phyloP scores from a whole-genome alignment of 1,140 invertebrate species.

The Homarus americanus region DNA sequence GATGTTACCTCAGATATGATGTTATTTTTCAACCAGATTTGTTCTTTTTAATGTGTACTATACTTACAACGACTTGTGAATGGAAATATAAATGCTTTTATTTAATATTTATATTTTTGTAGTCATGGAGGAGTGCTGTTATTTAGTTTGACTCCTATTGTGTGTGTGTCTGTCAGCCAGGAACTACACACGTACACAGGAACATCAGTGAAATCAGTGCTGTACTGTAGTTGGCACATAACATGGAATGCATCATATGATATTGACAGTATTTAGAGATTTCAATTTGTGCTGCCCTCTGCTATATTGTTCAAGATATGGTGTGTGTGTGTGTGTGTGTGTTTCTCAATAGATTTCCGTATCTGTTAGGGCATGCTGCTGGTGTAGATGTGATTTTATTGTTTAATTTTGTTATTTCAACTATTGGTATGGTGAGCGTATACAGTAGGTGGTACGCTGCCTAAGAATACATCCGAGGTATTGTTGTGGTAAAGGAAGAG shows the following conservation, averaged over 20 bases:
- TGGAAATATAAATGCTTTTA: too few species aligned
- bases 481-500: background rate
- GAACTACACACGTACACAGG: too few species aligned
- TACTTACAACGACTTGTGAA: too few species aligned
- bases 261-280: background rate
- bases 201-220: too few species aligned
- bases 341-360: background rate
- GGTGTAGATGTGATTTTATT: background rate
- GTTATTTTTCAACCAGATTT: too few species aligned
- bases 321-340: background rate
- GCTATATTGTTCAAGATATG: background rate
- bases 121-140: background rate
- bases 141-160: background rate
- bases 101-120: too few species aligned
- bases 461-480: background rate
- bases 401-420: background rate
- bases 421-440: too few species aligned
- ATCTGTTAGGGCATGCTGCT: background rate
- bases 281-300: background rate
- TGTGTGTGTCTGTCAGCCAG: too few species aligned
- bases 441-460: too few species aligned
- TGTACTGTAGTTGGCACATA: background rate
- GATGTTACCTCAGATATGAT: too few species aligned
- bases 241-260: background rate
- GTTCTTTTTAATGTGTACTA: too few species aligned